phyloP scores from a whole-genome alignment of 1,140 invertebrate species.

The Penaeus indicus region DNA sequence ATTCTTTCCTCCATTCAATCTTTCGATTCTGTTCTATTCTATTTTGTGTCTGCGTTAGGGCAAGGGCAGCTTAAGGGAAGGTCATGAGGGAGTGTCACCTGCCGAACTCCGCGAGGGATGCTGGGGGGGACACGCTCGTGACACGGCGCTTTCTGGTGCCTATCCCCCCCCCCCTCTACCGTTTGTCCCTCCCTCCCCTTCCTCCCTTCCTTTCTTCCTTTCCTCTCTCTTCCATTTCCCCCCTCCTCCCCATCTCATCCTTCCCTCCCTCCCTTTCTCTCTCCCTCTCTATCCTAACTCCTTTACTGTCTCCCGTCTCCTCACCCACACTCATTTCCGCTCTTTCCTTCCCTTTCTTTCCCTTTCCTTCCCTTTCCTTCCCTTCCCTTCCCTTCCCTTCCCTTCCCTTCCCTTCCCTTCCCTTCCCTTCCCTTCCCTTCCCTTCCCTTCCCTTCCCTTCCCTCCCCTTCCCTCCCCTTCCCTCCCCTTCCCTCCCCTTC shows the following conservation, averaged over 20 bases:
- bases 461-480: background rate
- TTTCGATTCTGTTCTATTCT: no score
- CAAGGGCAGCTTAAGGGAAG: no score
- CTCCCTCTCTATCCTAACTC: background rate
- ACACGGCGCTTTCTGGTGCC: no score
- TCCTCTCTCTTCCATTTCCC: background rate
- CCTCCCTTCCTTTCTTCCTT: no score
- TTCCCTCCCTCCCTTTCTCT: background rate
- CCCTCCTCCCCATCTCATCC: background rate
- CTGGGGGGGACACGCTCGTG: no score
- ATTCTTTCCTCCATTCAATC: no score
- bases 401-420: background rate
- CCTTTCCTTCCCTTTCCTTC: background rate
- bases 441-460: background rate
- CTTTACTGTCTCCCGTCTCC: background rate
- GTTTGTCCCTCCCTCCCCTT: no score
- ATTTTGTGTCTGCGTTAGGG: no score
- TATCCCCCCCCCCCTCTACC: no score
- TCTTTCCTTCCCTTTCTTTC: constrained; percentile 11
- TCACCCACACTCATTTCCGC: background rate
- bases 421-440: background rate
- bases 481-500: background rate
- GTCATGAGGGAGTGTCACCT: no score
- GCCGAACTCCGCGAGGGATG: no score
- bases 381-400: background rate